Percentiles rank a stretch among this genome's conserved stretches.
phyloP scores from a whole-genome alignment of 2,797 vertebrate species.

The Buceros bicornis region DNA sequence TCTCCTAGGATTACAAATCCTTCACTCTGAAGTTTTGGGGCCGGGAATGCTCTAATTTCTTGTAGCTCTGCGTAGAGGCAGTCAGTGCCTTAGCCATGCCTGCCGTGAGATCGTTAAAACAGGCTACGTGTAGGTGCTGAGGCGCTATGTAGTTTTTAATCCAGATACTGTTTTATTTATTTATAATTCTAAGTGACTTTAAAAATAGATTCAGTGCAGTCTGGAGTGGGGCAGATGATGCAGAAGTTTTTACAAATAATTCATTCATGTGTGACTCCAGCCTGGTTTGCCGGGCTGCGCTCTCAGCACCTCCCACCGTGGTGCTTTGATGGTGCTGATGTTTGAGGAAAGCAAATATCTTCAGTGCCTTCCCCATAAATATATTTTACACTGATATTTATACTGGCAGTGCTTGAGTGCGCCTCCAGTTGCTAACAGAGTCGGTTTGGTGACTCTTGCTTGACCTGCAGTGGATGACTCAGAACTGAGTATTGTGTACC shows the following conservation, averaged over 20 bases:
- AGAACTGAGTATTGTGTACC: background rate
- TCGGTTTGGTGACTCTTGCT: background rate
- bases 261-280: background rate
- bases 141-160: slow-evolving; percentile 36
- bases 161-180: slow-evolving; percentile 50
- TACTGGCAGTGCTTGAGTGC: background rate
- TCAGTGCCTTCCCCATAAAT: background rate
- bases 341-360: background rate
- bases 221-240: background rate
- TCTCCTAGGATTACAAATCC: background rate
- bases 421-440: background rate
- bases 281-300: background rate
- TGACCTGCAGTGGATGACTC: background rate
- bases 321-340: fast-evolving
- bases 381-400: background rate
- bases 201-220: slow-evolving; percentile 51
- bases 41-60: background rate
- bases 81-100: background rate
- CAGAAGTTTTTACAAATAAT: slow-evolving; percentile 54
- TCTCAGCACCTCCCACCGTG: background rate
- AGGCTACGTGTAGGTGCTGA: background rate
- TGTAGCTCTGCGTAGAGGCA: background rate
- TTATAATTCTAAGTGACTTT: slow-evolving; percentile 67
- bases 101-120: background rate
- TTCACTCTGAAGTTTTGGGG: background rate